phyloP scores from a whole-genome alignment of 2,888 invertebrate genomes.

The Agonopterix alstromeriana region DNA sequence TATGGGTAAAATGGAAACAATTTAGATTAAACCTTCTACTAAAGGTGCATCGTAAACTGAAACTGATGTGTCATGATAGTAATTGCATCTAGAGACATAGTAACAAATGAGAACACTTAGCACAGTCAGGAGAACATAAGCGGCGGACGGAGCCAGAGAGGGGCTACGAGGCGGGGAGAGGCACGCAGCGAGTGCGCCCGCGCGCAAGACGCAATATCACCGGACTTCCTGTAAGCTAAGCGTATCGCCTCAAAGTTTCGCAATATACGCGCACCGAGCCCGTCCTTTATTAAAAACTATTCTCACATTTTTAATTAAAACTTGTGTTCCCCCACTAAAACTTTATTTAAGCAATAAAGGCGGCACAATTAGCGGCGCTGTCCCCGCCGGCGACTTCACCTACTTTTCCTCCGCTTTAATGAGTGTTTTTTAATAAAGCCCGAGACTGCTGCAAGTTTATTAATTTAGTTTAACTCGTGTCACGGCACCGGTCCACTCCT shows the following conservation, averaged over 20 bases:
- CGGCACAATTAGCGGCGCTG: conserved; percentile 75
- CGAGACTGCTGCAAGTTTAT: conserved; percentile 71
- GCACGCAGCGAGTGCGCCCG: not conserved
- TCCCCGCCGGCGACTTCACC: conserved; percentile 76
- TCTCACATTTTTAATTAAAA: conserved; percentile 77
- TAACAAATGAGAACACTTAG: too few relatives aligned
- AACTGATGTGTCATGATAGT: too few relatives aligned
- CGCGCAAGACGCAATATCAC: conserved; percentile 42
- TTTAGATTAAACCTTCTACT: too few relatives aligned
- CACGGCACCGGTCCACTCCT: conserved; percentile 36
- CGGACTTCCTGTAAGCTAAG: conserved; percentile 70
- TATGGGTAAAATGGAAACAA: too few relatives aligned
- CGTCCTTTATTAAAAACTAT: conserved; percentile 77
- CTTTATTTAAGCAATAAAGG: conserved; percentile 77
- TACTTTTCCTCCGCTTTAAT: conserved; percentile 74
- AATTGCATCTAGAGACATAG: not conserved
- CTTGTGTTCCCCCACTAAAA: conserved; percentile 76
- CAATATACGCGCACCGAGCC: conserved; percentile 72
- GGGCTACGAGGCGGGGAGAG: not conserved
- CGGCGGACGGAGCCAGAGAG: not conserved
- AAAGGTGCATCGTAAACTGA: too few relatives aligned
- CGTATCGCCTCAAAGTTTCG: conserved; percentile 73
- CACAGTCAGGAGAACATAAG: not conserved
- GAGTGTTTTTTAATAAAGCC: conserved; percentile 76
- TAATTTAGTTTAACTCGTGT: conserved; percentile 75